Conservation (phyloP, 2,888 invertebrate genomes). For the Mesodorylaimus sp. region DNA sequence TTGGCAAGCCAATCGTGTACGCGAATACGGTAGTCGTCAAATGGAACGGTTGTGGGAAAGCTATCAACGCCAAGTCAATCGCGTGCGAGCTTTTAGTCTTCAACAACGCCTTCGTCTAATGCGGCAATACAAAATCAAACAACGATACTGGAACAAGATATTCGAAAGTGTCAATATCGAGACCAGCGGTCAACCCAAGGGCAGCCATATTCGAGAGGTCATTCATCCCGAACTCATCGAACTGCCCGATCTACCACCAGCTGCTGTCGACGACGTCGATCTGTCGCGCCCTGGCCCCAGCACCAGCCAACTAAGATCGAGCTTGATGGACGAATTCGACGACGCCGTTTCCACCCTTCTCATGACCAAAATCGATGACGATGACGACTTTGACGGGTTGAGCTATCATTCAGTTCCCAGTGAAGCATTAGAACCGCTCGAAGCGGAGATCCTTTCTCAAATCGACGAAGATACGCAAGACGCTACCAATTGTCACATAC, state of each 20-base stretch:
- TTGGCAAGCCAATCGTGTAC: conserved; percentile 23
- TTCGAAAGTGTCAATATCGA: conserved; percentile 11
- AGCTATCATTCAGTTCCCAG: too few species aligned
- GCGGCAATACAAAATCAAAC: conserved; percentile 26
- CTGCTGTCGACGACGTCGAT: background rate
- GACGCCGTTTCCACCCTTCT: background rate
- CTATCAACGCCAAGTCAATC: conserved; percentile 62
- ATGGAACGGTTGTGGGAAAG: conserved; percentile 66
- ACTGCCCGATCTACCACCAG: background rate
- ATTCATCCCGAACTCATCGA: background rate
- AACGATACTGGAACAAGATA: conserved; percentile 23
- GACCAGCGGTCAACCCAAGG: background rate
- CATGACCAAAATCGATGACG: background rate
- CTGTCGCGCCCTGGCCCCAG: background rate
- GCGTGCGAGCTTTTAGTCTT: conserved; percentile 26
- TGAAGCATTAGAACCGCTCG: too few species aligned
- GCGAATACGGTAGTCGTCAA: conserved; percentile 65
- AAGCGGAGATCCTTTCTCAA: too few species aligned
- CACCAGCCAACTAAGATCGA: background rate
- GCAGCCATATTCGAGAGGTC: background rate
- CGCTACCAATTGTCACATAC: too few species aligned
- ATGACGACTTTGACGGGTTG: background rate
- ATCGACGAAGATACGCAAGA: too few species aligned
- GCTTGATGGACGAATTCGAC: background rate
- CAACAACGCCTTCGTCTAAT: conserved; percentile 27